These are phyloP conservation scores for Drosophila prosaltans DNA, from an alignment of 1,140 invertebrate genomes.

Conservation along the genomic window DNA sequence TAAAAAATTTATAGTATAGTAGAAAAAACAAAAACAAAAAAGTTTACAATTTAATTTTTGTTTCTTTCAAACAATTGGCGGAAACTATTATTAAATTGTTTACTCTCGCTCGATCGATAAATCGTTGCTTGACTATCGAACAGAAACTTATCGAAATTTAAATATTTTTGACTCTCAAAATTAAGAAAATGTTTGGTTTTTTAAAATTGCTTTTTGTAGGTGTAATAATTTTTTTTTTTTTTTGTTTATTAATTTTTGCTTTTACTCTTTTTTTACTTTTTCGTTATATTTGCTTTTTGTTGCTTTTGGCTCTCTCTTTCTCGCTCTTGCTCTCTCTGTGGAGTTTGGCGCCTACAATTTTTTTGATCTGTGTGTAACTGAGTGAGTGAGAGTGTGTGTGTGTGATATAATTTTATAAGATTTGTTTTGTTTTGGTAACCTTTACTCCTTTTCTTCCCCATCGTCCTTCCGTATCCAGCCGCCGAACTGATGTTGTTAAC, in stretches of 20 bases:
- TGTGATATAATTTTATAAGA: constrained; percentile 52
- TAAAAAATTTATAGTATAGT: constrained; percentile 34
- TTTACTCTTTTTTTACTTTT: constrained; percentile 28
- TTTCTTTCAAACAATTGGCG: background rate
- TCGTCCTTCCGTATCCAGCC: constrained; percentile 2
- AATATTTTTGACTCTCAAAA: background rate
- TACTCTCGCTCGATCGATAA: background rate
- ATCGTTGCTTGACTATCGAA: constrained; percentile 2
- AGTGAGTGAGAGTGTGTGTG: constrained; percentile 28
- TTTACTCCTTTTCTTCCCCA: constrained; percentile 1
- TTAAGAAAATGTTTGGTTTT: constrained; percentile 19
- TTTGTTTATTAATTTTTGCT: constrained; percentile 45
- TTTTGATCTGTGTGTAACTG: constrained; percentile 13
- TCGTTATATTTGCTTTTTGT: constrained; percentile 52
- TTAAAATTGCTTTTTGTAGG: constrained; percentile 61
- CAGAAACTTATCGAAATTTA: background rate
- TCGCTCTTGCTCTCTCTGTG: background rate
- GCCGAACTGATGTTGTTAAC: constrained; percentile 24
- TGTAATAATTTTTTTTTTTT: constrained; percentile 44
- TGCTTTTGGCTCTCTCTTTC: constrained; percentile 66
- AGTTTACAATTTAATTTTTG: constrained; percentile 24
- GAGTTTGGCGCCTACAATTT: constrained; percentile 47
- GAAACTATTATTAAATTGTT: background rate
- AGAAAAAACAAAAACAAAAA: constrained; percentile 39
- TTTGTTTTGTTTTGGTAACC: constrained; percentile 49